Base-by-base conservation (phyloP, 2,797 vertebrate genomes). In the Galago senegalensis region DNA sequence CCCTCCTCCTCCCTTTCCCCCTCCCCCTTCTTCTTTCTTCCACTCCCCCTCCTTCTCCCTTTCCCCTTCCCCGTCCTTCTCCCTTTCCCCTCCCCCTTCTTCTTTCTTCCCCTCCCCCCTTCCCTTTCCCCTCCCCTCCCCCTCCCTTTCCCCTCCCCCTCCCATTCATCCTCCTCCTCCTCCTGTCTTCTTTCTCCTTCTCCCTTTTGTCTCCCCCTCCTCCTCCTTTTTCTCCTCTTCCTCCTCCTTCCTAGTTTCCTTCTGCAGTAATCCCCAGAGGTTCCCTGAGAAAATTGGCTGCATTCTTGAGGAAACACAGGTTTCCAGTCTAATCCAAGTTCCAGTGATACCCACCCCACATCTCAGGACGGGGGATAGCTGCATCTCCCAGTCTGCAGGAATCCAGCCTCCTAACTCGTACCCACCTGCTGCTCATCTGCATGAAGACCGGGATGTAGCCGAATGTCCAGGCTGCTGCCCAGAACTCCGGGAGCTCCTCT, bases 121-220 rank as follows among this genome's bases (percentile, higher is more conserved):
- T 8, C 34, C 34, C 34, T 34, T 34, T 34, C 34, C 34, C 34
- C 34, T 34, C 34, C 34, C 34, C 34, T 34, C 34, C 34, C 34
- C 34, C 34, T 34, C 2, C 34, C 34, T 34, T 34, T 34, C 34
- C 34, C 34, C 34, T 34, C 34, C 34, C 34, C 49, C 12, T 37
- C 46, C 46, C 46, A 1, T 7, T 46, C 34, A 34, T 7, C 8
- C 8, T 16, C 20, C 7, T 46, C 8, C 7, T 20, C 2, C 21
- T 37, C 7, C n/a, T 27, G 12, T 25, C 8, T 3, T 3, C 21
- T 43, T 18, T 8, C 7, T 20, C 2, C 21, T 37, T 6, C n/a
- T 27, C 18, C n/a, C 8, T 3, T 3, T 14, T 7, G 5, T 7
- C 4, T 20, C 2, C 12, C 43, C 23, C 34, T 40, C 12, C n/a